Evolutionary conservation across 92 coral and sea anemone species (phyloP).

Genomic region (Epizoanthus ramosus): DNA sequence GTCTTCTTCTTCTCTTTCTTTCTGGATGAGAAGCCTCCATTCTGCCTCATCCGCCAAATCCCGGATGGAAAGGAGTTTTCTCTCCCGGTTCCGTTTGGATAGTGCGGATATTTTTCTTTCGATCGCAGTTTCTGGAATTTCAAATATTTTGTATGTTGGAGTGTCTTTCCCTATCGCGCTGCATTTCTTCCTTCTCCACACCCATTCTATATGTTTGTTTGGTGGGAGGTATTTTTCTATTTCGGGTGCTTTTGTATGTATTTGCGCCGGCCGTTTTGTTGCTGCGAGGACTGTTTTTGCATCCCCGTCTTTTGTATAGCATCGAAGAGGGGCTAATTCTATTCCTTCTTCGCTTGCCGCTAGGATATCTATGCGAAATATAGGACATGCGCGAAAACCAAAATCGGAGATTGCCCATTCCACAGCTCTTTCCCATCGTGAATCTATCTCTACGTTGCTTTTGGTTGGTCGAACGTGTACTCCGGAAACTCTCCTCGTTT

Average conservation of each 20-base stretch:
- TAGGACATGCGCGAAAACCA: slow-evolving; percentile 31
- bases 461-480: slow-evolving; percentile 29
- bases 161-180: neutral
- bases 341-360: neutral
- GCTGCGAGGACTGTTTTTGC: slow-evolving; percentile 29
- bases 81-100: neutral
- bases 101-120: too few species aligned
- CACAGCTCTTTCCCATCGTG: slow-evolving; percentile 20
- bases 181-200: slow-evolving; percentile 23
- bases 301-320: slow-evolving; percentile 42
- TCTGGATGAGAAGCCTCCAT: too few species aligned
- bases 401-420: slow-evolving; percentile 36
- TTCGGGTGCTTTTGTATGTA: slow-evolving; percentile 24
- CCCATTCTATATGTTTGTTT: neutral
- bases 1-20: too few species aligned
- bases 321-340: slow-evolving; percentile 16
- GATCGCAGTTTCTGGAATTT: slow-evolving; percentile 16
- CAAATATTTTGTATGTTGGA: slow-evolving; percentile 3
- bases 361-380: slow-evolving; percentile 42
- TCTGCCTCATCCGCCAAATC: neutral
- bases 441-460: neutral
- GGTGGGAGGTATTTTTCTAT: slow-evolving; percentile 1
- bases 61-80: neutral
- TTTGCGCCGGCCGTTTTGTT: slow-evolving; percentile 30
- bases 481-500: slow-evolving; percentile 34